These are phyloP conservation scores for Macropus fuliginosus DNA, from an alignment of 2,797 vertebrate genomes.

Conservation along the genomic window DNA sequence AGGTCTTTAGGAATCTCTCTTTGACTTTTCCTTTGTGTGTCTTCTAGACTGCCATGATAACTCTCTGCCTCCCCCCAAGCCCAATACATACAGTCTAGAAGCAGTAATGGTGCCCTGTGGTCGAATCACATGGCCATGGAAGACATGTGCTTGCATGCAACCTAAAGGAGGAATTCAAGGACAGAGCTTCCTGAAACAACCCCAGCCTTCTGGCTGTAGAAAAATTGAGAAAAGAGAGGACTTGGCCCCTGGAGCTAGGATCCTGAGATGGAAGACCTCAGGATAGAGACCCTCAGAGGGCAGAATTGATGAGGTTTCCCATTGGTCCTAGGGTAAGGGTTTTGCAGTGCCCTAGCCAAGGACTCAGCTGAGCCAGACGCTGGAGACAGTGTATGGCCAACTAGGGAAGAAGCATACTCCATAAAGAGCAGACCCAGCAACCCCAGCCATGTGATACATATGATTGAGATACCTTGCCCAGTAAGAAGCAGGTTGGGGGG, in stretches of 20 bases:
- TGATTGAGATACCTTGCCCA: background rate
- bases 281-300: background rate
- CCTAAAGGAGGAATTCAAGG: background rate
- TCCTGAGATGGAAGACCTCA: background rate
- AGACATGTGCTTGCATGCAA: background rate
- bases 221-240: background rate
- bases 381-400: background rate
- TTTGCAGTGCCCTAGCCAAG: background rate
- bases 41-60: background rate
- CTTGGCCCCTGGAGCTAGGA: background rate
- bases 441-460: background rate
- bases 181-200: background rate
- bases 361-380: background rate
- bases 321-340: background rate
- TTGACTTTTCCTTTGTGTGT: background rate
- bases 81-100: background rate
- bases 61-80: background rate
- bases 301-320: background rate
- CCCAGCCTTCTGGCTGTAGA: background rate
- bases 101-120: background rate
- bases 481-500: no score
- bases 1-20: background rate
- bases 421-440: background rate
- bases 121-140: background rate
- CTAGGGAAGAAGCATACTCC: background rate